Evolutionary conservation across 1,140 invertebrate species (phyloP).

Genomic region (Scaptomyza pallida): DNA sequence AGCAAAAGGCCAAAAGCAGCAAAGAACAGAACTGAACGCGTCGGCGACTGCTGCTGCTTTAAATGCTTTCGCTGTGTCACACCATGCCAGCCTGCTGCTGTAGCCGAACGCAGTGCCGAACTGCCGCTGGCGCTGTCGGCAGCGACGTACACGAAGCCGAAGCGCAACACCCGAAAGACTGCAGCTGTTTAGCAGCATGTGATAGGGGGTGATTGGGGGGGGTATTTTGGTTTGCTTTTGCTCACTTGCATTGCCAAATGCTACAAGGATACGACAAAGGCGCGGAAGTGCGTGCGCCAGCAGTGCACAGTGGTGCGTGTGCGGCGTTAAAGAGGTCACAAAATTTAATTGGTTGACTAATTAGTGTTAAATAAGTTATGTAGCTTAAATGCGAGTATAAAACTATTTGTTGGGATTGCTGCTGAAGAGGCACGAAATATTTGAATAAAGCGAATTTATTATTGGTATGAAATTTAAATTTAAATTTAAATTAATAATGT

Average conservation of each 20-base stretch:
- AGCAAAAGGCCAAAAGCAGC: neutral
- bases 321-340: no score
- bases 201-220: neutral
- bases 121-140: no score
- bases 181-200: slow-evolving; percentile 31
- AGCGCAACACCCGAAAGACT: slow-evolving; percentile 13
- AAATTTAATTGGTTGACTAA: no score
- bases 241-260: slow-evolving; percentile 62
- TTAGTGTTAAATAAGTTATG: no score
- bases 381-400: no score
- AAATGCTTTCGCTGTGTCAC: slow-evolving; percentile 43
- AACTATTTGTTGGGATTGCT: no score
- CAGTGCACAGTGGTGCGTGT: slow-evolving; percentile 22
- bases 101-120: slow-evolving; percentile 21
- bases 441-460: no score
- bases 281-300: slow-evolving; percentile 56
- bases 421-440: no score
- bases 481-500: no score
- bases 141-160: slow-evolving; percentile 15
- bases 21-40: slow-evolving; percentile 51
- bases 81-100: slow-evolving; percentile 20
- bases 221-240: slow-evolving; percentile 24
- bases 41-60: slow-evolving; percentile 64
- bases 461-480: no score
- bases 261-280: slow-evolving; percentile 50